These are phyloP conservation scores for Muschampia staudingeri DNA, from an alignment of 2,888 invertebrate genomes.

Conservation along the genomic window DNA sequence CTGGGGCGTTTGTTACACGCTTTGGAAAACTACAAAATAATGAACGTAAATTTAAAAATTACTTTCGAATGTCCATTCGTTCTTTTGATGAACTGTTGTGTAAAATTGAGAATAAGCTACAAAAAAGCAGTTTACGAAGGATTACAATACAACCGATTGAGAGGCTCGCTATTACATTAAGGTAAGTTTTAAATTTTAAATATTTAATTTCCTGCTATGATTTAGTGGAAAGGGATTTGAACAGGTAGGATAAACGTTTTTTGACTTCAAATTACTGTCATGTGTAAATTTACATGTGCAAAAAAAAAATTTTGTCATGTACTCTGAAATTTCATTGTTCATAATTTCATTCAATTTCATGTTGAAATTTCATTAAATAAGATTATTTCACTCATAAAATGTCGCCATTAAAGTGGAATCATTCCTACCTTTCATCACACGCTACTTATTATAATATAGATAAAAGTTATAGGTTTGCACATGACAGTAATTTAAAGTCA, in stretches of 20 bases:
- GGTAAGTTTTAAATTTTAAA: conserved; percentile 29
- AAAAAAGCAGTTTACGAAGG: conserved; percentile 27
- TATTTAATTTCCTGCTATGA: conserved; percentile 29
- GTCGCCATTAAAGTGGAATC: conserved; percentile 27
- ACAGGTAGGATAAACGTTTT: conserved; percentile 29
- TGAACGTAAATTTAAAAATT: conserved; percentile 26
- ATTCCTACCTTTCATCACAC: conserved; percentile 29
- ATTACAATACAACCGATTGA: conserved; percentile 29
- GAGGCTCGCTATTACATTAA: conserved; percentile 29
- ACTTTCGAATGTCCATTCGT: conserved; percentile 28
- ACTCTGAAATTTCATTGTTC: neutral
- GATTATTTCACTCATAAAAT: conserved; percentile 29
- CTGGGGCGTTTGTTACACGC: conserved; percentile 31
- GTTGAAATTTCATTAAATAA: conserved; percentile 24
- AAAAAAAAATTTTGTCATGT: conserved; percentile 20
- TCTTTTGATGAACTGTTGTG: conserved; percentile 35
- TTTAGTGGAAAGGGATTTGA: conserved; percentile 27
- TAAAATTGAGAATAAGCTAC: conserved; percentile 31
- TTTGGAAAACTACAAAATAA: conserved; percentile 32
- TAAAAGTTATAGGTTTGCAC: conserved; percentile 29
- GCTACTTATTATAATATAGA: conserved; percentile 24
- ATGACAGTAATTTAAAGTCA: conserved; percentile 29
- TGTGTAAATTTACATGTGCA: conserved; percentile 28
- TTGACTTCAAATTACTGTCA: conserved; percentile 29
- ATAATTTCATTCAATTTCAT: neutral